These are phyloP conservation scores for Anthophora plumipes DNA, from an alignment of 2,888 invertebrate genomes.

Conservation along the genomic window DNA sequence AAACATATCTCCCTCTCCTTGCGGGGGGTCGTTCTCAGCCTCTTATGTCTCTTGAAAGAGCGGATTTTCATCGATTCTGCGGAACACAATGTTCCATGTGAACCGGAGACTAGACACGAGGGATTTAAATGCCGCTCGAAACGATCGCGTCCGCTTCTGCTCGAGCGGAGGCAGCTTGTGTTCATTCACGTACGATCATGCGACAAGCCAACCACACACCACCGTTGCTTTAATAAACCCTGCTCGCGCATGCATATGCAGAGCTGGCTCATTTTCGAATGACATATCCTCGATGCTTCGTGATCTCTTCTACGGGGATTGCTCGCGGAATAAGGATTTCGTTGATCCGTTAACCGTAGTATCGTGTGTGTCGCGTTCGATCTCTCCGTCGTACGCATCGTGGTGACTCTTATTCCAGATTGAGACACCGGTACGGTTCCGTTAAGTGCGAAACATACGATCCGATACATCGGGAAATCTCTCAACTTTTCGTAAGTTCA, in stretches of 20 bases:
- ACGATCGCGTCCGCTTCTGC: conserved; percentile 40
- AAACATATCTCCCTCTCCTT: conserved; percentile 30
- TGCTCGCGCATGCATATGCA: conserved; percentile 9
- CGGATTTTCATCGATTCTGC: conserved; percentile 36
- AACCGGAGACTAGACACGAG: conserved; percentile 7
- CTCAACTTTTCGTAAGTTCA: neutral
- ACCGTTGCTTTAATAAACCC: conserved; percentile 43
- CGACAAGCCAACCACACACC: conserved; percentile 6
- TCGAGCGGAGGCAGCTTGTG: conserved; percentile 24
- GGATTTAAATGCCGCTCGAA: conserved; percentile 51
- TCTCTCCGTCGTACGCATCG: neutral
- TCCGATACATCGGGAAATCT: neutral
- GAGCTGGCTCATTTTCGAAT: conserved; percentile 22
- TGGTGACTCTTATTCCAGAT: neutral
- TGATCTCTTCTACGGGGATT: neutral
- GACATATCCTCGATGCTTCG: conserved; percentile 15
- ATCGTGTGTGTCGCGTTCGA: neutral
- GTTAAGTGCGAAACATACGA: conserved; percentile 25
- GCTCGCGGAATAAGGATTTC: conserved; percentile 16
- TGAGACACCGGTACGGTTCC: conserved; percentile 1
- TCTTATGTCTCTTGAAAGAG: neutral
- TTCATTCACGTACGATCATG: conserved; percentile 43
- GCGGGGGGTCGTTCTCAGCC: neutral
- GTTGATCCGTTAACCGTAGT: conserved; percentile 3
- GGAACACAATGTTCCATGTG: conserved; percentile 9